Evolutionary conservation across 2,113 vertebrate genomes (phyloP), one percentile per base, ranked within the genome.

Genomic region (Scopus umbretta): DNA sequence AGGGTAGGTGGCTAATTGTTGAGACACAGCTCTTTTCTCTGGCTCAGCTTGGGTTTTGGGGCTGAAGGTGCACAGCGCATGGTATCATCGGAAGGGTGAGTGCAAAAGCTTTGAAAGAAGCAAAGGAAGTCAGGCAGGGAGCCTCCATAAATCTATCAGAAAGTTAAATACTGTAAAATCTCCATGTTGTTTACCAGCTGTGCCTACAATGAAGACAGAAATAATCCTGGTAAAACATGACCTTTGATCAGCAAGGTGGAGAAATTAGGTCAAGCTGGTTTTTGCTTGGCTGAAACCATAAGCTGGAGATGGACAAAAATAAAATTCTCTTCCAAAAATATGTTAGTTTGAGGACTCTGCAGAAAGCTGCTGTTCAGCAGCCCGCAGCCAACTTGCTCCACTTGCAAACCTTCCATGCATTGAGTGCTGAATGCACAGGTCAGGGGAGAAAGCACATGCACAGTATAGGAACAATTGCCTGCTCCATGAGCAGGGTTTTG

Each of bases 161-260:
- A 97, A 95, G 93, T 92, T 96, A 96, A 96, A 96, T 96, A 93
- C 96, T 96, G 94, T 96, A 95, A 96, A 97, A 96, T 95, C 91
- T 96, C 88, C 66, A 68, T 36, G 68, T 93, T 97, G 88, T 96
- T 97, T 97, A 94, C 97, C 95, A 97, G 93, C 94, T 90, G 90
- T 96, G 93, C 94, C 94, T 92, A 94, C 84, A 90, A 91, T 36
- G 80, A 94, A 94, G 91, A 56, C 90, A 74, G 72, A 95, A 94
- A 96, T 95, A 92, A 95, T 95, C 95, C 93, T 63, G 56, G 88
- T 72, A 85, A 94, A 96, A 96, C 90, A 97, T 5, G 96, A 97
- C 96, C 96, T 96, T 97, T 96, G 95, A 96, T 95, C 92, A 93
- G 50, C 90, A 95, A 97, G 94, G 95, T 96, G 91, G 68, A 92